Conservation (phyloP, 2,797 vertebrate species). For the Crocidura indochinensis region DNA sequence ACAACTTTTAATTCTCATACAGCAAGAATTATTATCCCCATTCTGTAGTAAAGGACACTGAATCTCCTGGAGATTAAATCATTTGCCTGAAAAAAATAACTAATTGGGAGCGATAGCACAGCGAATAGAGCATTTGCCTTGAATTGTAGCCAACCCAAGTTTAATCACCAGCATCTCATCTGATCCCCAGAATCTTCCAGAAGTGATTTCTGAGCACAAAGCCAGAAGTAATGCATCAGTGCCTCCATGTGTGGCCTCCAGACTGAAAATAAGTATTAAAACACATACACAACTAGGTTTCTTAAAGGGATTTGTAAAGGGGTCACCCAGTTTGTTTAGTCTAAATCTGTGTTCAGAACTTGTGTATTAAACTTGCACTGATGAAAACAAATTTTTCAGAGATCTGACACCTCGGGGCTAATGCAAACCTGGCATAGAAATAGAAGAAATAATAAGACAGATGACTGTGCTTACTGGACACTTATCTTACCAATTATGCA, state of each 20-base stretch:
- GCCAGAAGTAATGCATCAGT: too few species aligned
- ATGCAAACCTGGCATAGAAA: not conserved
- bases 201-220: too few species aligned
- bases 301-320: not conserved
- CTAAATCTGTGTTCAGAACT: not conserved
- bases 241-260: too few species aligned
- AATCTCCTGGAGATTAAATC: conserved; percentile 10
- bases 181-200: too few species aligned
- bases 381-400: not conserved
- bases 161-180: too few species aligned
- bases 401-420: not conserved
- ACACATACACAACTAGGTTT: not conserved
- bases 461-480: not conserved
- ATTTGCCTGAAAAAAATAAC: not conserved
- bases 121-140: too few species aligned
- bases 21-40: not conserved
- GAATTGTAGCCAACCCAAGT: too few species aligned
- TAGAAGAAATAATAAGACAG: not conserved
- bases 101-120: not conserved
- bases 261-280: too few species aligned
- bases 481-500: not conserved
- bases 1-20: not conserved
- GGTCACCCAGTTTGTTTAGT: not conserved
- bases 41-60: conserved; percentile 32
- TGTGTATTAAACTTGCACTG: not conserved